Evolutionary conservation across 2,113 vertebrate genomes (phyloP), one percentile per base, ranked within the genome.

Genomic region (Leptosomus discolor): DNA sequence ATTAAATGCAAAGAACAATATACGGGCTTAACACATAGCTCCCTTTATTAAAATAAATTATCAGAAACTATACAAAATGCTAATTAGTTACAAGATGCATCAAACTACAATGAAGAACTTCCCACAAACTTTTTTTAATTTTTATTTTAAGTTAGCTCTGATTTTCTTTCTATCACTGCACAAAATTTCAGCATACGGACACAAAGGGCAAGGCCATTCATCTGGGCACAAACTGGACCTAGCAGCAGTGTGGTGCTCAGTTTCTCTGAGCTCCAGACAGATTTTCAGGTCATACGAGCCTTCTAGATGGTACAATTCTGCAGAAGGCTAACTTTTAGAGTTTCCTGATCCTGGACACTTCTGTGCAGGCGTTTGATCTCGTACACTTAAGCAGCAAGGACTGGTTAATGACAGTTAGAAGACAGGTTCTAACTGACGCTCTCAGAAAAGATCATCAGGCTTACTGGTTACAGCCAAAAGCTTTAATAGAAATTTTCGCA

Each of bases 71-170:
- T 22, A 83, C 13, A 84, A 64, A 54, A 85, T 92, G 29, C 58
- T 85, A 58, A 50, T 81, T 69, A 51, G 39, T 81, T 78, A 73
- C 32, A 90, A 69, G 48, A 68, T 63, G 8, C 29, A 95, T 69
- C 37, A 90, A 94, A 93, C 63, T 43, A 90, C 89, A 96, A 92
- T 93, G 88, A 97, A 96, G 94, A 97, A 97, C 94, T 96, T 96
- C 37, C 63, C 48, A 90, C 5, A 92, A 61, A 46, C 16, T 37
- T 84, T 29, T 18, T 3, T 3, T 22, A 32, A 29, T 39, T 37
- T 24, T 29, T 24, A 37, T 53, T 68, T 87, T n/a, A 77, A 60
- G 14, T 37, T 87, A 68, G 37, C 6, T 76, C 46, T 36, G 11
- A 36, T 92, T 95, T 89, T 81, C 32, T 73, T 76, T 75, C 70